These are phyloP conservation scores for Rutilus rutilus DNA, from an alignment of 2,113 vertebrate genomes.

Conservation along the genomic window DNA sequence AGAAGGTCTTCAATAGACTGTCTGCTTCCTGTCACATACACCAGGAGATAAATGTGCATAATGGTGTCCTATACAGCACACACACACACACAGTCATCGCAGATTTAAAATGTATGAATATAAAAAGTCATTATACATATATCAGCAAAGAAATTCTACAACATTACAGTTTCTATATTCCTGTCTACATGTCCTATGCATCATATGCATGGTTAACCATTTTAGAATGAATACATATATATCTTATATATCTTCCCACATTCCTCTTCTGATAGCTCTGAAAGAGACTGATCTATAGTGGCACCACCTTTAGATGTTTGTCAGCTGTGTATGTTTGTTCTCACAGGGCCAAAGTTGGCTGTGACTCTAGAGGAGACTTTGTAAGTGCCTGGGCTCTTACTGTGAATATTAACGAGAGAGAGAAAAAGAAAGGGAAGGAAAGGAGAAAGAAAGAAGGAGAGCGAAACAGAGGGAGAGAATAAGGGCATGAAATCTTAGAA, in stretches of 20 bases:
- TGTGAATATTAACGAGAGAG: slow-evolving; percentile 82
- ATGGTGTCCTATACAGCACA: slow-evolving; percentile 65
- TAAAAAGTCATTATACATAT: not conserved
- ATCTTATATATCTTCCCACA: not conserved
- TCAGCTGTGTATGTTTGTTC: slow-evolving; percentile 65
- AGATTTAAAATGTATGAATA: not conserved
- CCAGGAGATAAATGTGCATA: slow-evolving; percentile 67
- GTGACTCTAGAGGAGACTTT: slow-evolving; percentile 65
- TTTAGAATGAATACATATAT: not conserved
- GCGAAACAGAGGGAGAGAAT: slow-evolving; percentile 26
- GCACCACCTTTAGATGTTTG: slow-evolving; percentile 76
- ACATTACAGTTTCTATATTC: not conserved
- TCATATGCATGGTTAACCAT: not conserved
- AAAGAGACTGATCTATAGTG: slow-evolving; percentile 64
- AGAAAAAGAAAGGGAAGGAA: slow-evolving; percentile 36
- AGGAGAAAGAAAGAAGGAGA: slow-evolving; percentile 30
- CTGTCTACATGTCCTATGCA: not conserved
- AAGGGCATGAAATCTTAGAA: slow-evolving; percentile 50
- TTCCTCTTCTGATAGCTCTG: slow-evolving; percentile 47
- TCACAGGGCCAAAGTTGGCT: slow-evolving; percentile 76
- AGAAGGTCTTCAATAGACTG: slow-evolving; percentile 64
- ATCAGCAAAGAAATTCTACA: not conserved
- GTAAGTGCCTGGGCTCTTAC: slow-evolving; percentile 77
- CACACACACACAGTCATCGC: not conserved
- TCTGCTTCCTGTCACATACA: slow-evolving; percentile 71